Evolutionary conservation across 2,888 invertebrate genomes (phyloP).

Genomic region (Ophonus ardosiacus): DNA sequence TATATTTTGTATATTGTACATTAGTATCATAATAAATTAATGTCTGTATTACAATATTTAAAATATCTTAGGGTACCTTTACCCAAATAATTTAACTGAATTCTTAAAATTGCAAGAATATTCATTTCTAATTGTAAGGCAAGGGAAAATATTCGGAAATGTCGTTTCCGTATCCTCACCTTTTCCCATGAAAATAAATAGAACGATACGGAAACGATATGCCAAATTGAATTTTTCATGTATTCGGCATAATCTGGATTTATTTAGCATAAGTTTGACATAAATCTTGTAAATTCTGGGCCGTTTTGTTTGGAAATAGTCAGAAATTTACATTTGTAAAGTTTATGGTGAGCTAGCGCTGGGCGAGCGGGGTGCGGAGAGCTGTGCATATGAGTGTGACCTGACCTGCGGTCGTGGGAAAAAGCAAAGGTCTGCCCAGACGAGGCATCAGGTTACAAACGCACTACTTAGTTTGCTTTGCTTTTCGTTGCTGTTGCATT

Average conservation of each 20-base stretch:
- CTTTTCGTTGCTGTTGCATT: background rate
- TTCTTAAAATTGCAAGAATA: too few species aligned
- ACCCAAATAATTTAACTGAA: too few species aligned
- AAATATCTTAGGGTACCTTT: too few species aligned
- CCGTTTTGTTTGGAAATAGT: slow-evolving; percentile 58
- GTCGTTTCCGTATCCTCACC: background rate
- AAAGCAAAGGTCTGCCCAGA: slow-evolving; percentile 57
- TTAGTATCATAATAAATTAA: too few species aligned
- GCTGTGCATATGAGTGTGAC: slow-evolving; percentile 56
- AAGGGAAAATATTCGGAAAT: background rate
- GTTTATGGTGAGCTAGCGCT: slow-evolving; percentile 22
- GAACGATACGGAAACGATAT: background rate
- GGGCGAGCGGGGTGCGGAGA: slow-evolving; percentile 13
- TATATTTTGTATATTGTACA: too few species aligned
- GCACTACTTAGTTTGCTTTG: slow-evolving; percentile 39
- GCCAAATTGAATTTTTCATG: slow-evolving; percentile 18
- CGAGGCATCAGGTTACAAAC: slow-evolving; percentile 61
- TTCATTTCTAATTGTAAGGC: background rate
- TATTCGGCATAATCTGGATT: slow-evolving; percentile 36
- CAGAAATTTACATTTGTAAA: slow-evolving; percentile 62
- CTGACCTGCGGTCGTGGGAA: slow-evolving; percentile 63
- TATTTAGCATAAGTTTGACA: slow-evolving; percentile 60
- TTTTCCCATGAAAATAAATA: background rate
- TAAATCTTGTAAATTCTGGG: slow-evolving; percentile 51
- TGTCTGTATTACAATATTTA: too few species aligned